Percentiles rank a stretch among this genome's conserved stretches.
Evolutionary conservation across 2,113 vertebrate genomes (phyloP).

Genomic region (Lamprotornis superbus): DNA sequence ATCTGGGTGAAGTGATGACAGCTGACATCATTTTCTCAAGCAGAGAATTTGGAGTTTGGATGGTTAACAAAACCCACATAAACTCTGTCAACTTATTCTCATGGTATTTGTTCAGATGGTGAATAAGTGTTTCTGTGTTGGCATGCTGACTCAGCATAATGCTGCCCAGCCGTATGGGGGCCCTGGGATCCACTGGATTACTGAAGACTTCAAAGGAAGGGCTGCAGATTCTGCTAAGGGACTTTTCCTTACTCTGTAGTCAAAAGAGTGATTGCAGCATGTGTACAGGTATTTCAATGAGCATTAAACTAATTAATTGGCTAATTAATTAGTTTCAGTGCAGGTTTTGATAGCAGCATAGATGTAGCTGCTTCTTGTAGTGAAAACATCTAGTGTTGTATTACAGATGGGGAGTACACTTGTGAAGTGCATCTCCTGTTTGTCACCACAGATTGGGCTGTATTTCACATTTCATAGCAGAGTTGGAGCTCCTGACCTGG

Average conservation of each 20-base stretch:
- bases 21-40: not conserved
- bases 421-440: not conserved
- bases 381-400: not conserved
- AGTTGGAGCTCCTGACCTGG: not conserved
- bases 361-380: not conserved
- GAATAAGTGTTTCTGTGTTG: not conserved
- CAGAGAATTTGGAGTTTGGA: not conserved
- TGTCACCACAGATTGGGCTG: not conserved
- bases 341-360: not conserved
- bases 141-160: conserved; percentile 23
- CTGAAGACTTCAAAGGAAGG: not conserved
- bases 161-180: not conserved
- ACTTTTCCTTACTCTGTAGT: not conserved
- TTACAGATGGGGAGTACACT: not conserved
- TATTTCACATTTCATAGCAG: not conserved
- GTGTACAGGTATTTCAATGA: not conserved
- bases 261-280: not conserved
- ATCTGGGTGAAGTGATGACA: not conserved
- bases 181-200: not conserved
- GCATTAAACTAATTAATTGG: conserved; percentile 8
- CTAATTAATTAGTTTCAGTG: conserved; percentile 17
- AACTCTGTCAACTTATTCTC: not conserved
- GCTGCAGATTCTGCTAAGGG: not conserved
- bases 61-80: not conserved
- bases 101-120: not conserved